Conservation (phyloP, 2,888 invertebrate genomes). For the Agapetus fuscipes region DNA sequence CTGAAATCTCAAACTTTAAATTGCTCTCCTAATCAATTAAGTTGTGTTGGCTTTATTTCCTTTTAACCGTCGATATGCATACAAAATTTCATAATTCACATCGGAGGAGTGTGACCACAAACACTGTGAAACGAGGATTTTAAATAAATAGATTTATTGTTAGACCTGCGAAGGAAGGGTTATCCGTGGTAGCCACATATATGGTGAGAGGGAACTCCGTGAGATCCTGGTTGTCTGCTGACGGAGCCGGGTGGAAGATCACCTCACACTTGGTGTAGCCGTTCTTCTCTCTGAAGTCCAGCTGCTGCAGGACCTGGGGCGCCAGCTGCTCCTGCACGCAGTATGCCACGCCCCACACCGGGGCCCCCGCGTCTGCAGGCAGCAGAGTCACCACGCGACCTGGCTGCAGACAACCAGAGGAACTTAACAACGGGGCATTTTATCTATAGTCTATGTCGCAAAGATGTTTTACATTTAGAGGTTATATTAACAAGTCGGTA, state of each 20-base stretch:
- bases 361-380: constrained; percentile 47
- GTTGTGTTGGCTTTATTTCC: no score
- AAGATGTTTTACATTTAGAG: constrained; percentile 1
- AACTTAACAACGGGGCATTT: no score
- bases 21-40: no score
- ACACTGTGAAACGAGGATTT: no score
- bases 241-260: constrained; percentile 65
- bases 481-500: no score
- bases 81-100: no score
- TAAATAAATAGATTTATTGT: no score
- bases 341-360: constrained; percentile 90
- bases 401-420: constrained; percentile 66
- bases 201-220: constrained; percentile 57
- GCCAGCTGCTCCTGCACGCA: constrained; percentile 64
- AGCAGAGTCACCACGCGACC: constrained; percentile 85
- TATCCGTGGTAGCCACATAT: constrained; percentile 74
- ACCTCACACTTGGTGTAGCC: constrained; percentile 71
- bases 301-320: constrained; percentile 61
- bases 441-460: no score
- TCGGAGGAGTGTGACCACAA: no score
- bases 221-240: constrained; percentile 25
- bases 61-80: no score
- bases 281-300: constrained; percentile 88
- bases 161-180: constrained; percentile 66
- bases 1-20: no score